phyloP scores from a whole-genome alignment of 30 jellyfish, hydroid and myxozoan species.

The Hydractinia echinata region DNA sequence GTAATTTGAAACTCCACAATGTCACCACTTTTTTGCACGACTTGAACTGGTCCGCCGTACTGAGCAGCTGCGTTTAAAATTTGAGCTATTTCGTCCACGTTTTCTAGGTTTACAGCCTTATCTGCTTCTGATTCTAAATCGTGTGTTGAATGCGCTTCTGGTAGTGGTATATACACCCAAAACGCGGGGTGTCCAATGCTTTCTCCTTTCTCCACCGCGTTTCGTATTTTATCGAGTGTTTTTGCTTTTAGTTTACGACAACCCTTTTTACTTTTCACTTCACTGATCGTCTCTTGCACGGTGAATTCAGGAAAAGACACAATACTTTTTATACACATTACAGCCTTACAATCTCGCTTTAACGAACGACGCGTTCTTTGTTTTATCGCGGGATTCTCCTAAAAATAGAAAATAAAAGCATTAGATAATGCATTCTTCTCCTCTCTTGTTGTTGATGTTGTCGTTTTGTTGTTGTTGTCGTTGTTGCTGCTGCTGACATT shows the following conservation, averaged over 20 bases:
- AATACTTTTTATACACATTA: constrained; percentile 23
- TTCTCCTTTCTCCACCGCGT: constrained; percentile 21
- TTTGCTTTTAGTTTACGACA: constrained; percentile 24
- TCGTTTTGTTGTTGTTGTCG: too few species aligned
- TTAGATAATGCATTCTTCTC: too few species aligned
- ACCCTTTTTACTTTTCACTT: constrained; percentile 2
- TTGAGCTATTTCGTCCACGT: constrained; percentile 14
- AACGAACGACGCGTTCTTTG: constrained; percentile 20
- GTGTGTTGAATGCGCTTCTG: constrained; percentile 25
- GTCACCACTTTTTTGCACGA: background rate
- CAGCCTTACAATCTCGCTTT: constrained; percentile 21
- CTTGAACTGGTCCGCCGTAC: constrained; percentile 18
- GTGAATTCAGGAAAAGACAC: constrained; percentile 22
- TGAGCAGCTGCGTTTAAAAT: constrained; percentile 13
- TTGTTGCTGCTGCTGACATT: too few species aligned
- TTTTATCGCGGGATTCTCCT: background rate
- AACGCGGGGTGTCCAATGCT: constrained; percentile 23
- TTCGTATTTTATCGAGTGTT: constrained; percentile 6
- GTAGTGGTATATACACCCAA: constrained; percentile 23
- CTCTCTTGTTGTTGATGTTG: too few species aligned
- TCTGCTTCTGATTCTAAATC: background rate
- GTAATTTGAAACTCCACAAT: constrained; percentile 3
- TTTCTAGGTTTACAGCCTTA: background rate
- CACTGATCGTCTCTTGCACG: constrained; percentile 9
- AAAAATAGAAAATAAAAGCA: background rate